Evolutionary conservation across 2,797 vertebrate genomes (phyloP).

Genomic region (Sorex maritimensis): DNA sequence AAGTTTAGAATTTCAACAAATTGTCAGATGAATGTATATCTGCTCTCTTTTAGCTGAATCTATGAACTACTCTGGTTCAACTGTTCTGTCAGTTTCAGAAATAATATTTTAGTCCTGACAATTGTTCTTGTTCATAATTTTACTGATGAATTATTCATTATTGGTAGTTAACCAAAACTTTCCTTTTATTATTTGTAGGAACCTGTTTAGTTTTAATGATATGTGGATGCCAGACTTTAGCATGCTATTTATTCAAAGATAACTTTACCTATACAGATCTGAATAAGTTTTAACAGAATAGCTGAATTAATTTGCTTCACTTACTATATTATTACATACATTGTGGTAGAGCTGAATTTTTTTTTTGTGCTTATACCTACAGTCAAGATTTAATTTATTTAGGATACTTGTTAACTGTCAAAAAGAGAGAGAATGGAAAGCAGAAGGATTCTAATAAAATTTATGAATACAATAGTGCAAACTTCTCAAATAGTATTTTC

Average conservation of each 20-base stretch:
- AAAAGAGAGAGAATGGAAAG: constrained; percentile 31
- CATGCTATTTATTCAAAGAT: constrained; percentile 94
- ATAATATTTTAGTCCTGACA: constrained; percentile 72
- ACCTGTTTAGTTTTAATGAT: constrained; percentile 95
- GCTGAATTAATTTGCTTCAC: constrained; percentile 68
- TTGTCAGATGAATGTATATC: constrained; percentile 56
- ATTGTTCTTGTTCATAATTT: constrained; percentile 80
- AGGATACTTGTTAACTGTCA: constrained; percentile 37
- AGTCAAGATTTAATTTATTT: constrained; percentile 57
- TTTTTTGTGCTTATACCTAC: constrained; percentile 18
- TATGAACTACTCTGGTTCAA: constrained; percentile 73
- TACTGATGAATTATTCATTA: constrained; percentile 82
- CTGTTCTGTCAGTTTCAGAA: constrained; percentile 67
- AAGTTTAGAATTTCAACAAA: constrained; percentile 77
- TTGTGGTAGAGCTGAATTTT: constrained; percentile 64
- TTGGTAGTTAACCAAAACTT: constrained; percentile 79
- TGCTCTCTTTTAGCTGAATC: constrained; percentile 60
- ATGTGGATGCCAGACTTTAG: constrained; percentile 94
- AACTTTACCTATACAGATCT: constrained; percentile 95
- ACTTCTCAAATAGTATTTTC: constrained; percentile 35
- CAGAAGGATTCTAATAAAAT: constrained; percentile 40
- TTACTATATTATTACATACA: constrained; percentile 61
- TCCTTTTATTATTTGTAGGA: constrained; percentile 89
- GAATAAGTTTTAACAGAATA: constrained; percentile 88
- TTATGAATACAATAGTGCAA: constrained; percentile 37